Evolutionary conservation across 2,797 vertebrate species (phyloP).

Genomic region (Coracias cyanogaster): DNA sequence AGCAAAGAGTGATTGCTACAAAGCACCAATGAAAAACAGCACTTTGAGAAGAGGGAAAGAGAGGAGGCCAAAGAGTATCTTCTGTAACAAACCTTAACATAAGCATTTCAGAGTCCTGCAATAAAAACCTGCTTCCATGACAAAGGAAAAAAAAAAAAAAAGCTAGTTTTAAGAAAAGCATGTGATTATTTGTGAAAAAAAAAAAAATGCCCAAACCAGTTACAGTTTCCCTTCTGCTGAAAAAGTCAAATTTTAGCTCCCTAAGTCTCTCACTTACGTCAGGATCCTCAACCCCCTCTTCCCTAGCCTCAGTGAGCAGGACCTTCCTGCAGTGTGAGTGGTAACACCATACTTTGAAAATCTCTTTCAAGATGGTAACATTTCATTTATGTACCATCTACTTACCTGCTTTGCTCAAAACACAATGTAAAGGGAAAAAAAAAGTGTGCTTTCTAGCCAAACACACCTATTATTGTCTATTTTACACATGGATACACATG

Average conservation of each 20-base stretch:
- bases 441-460: slow-evolving; percentile 50
- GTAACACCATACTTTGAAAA: slow-evolving; percentile 18
- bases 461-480: slow-evolving; percentile 63
- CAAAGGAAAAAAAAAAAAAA: neutral
- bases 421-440: neutral
- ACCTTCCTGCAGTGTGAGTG: neutral
- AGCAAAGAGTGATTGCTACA: fast-evolving
- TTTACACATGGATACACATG: slow-evolving; percentile 79
- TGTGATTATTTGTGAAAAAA: neutral
- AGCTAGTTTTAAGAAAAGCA: slow-evolving; percentile 12
- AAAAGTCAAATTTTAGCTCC: slow-evolving; percentile 7
- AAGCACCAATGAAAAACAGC: fast-evolving
- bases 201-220: slow-evolving; percentile 5
- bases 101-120: slow-evolving; percentile 19
- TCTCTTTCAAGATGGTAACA: slow-evolving; percentile 50
- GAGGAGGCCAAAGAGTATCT: neutral
- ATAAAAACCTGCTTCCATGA: slow-evolving; percentile 30
- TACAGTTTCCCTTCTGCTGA: slow-evolving; percentile 17
- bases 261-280: neutral
- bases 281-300: neutral
- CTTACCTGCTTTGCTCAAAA: slow-evolving; percentile 75
- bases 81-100: neutral
- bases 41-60: neutral
- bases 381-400: slow-evolving; percentile 63
- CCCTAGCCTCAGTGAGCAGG: neutral